Evolutionary conservation across 2,797 vertebrate genomes (phyloP).

Genomic region (Steatocranus sp.): DNA sequence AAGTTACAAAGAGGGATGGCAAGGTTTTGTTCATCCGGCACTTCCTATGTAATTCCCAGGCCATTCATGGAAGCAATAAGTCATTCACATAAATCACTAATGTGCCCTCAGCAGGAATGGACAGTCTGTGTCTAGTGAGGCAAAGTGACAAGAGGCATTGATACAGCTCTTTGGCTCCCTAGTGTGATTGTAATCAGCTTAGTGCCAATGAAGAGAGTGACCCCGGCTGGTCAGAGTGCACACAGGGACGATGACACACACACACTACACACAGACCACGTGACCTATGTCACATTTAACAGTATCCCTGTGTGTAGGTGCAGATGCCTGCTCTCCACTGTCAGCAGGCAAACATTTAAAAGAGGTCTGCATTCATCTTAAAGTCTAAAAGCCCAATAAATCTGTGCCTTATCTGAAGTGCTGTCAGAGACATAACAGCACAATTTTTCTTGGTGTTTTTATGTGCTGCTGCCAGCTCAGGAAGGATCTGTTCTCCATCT

Average conservation of each 20-base stretch:
- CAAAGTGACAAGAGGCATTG: constrained; percentile 10
- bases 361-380: neutral
- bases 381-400: neutral
- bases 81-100: neutral
- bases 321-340: neutral
- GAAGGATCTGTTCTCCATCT: constrained; percentile 1
- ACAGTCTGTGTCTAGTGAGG: neutral
- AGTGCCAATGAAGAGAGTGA: constrained; percentile 6
- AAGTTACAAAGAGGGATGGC: neutral
- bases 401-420: neutral
- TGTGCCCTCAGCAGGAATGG: neutral
- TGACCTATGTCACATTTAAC: constrained; percentile 32
- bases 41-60: neutral
- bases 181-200: constrained; percentile 55
- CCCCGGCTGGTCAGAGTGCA: constrained; percentile 3
- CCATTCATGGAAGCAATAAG: neutral
- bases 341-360: neutral
- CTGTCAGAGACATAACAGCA: neutral
- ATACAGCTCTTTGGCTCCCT: constrained; percentile 16
- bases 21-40: neutral
- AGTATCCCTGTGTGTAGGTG: neutral
- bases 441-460: neutral
- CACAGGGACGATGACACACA: constrained; percentile 5
- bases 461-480: neutral
- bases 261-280: neutral